Evolutionary conservation across 2,113 vertebrate genomes (phyloP).

Genomic region (Circaetus cinerascens): DNA sequence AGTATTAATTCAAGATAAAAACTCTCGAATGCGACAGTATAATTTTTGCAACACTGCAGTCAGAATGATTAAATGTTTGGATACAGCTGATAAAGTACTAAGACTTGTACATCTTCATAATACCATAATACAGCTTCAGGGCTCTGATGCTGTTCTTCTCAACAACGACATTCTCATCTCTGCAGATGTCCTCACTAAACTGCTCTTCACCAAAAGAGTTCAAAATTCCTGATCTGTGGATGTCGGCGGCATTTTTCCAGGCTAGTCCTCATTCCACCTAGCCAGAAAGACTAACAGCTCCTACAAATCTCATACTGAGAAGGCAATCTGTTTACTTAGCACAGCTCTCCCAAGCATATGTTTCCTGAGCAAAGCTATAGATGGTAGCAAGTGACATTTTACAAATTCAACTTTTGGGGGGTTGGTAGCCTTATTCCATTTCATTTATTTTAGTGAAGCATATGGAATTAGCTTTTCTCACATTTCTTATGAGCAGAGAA

Average conservation of each 20-base stretch:
- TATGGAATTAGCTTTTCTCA: background rate
- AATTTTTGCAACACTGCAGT: background rate
- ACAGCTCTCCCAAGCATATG: background rate
- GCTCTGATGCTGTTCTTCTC: background rate
- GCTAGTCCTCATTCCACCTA: background rate
- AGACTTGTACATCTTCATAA: background rate
- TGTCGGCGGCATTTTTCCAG: background rate
- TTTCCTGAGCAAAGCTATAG: background rate
- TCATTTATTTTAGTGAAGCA: background rate
- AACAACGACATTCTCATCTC: background rate
- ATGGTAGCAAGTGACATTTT: background rate
- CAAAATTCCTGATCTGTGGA: background rate
- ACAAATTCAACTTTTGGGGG: background rate
- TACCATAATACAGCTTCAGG: background rate
- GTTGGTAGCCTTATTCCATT: background rate
- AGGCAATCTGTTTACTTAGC: background rate
- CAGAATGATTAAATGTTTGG: background rate
- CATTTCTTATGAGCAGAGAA: background rate
- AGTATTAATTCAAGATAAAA: background rate
- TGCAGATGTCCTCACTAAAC: background rate
- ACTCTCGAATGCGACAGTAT: fast-evolving
- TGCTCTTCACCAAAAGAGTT: background rate
- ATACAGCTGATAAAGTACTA: background rate
- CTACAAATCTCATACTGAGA: background rate
- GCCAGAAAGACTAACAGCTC: background rate